These are phyloP conservation scores for Colletes latitarsis DNA, from an alignment of 1,140 invertebrate genomes.

Conservation along the genomic window DNA sequence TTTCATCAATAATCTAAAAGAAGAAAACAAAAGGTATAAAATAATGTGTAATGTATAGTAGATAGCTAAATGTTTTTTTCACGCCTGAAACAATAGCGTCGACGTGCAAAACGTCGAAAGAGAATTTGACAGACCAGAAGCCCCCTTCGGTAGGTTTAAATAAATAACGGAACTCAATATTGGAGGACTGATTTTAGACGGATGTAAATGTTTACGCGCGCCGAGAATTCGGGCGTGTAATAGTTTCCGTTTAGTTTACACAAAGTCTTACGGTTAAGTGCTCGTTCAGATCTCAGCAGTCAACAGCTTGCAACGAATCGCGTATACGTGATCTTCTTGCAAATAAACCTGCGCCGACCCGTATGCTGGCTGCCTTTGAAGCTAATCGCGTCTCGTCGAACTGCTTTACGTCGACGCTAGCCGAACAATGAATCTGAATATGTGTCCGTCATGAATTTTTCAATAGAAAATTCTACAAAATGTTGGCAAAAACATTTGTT, in stretches of 20 bases:
- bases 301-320: constrained; percentile 2
- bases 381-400: neutral
- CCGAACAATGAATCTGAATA: neutral
- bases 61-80: too few relatives aligned
- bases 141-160: constrained; percentile 32
- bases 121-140: constrained; percentile 14
- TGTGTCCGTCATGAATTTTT: neutral
- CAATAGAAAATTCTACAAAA: too few relatives aligned
- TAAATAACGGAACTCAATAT: constrained; percentile 60
- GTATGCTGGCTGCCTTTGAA: constrained; percentile 22
- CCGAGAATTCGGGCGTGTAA: constrained; percentile 47
- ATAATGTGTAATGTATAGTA: too few relatives aligned
- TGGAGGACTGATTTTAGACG: constrained; percentile 59
- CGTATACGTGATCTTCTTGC: constrained; percentile 39
- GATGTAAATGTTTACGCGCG: constrained; percentile 63
- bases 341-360: constrained; percentile 41
- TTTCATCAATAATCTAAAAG: too few relatives aligned
- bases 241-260: constrained; percentile 59
- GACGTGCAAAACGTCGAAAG: neutral
- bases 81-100: too few relatives aligned
- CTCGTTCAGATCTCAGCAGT: constrained; percentile 50
- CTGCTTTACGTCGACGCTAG: neutral
- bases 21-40: neutral
- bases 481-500: too few relatives aligned
- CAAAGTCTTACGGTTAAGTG: constrained; percentile 64